Evolutionary conservation across 2,888 invertebrate genomes (phyloP), one percentile per base, ranked within the genome.

Genomic region (Catonia carolina): DNA sequence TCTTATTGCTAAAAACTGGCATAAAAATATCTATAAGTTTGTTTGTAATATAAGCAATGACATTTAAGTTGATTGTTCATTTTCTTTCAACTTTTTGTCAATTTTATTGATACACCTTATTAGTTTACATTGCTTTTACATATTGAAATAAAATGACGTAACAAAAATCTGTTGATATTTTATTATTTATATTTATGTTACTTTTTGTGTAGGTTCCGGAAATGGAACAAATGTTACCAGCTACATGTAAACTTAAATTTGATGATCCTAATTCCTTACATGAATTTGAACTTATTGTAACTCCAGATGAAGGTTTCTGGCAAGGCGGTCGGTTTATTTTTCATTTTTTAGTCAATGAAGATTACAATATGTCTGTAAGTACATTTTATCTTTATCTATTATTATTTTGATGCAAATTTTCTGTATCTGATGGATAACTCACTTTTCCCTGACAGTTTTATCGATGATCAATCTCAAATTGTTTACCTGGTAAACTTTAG

Each of bases 291-390:
- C 75, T 96, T 62, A 80, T 79, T 48, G 86, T 95, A 55, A 74
- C 79, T 56, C 90, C 93, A 2, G 87, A 89, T 64, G 91, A 93
- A 74, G 94, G 95, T 0, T 85, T 84, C 69, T 96, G 95, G 92
- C 78, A 79, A 67, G 88, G 88, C 55, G 96, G 96, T 33, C 81
- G 78, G 65, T 97, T 94, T 74, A 80, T 80, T 70, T 97, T 97
- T 74, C 81, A 83, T 69, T 81, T 96, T 65, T 79, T 80, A 68
- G 89, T 96, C 58, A 89, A 93, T 20, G 93, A 94, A 70, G 95
- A 95, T 64, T 96, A 96, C 78, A 96, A 96, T 74, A 94, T 94
- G 85, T 87, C 89, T 73, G 94, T 94, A 79, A 80, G 84, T 80
- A 50, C 49, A 33, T 56, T 42, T 31, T 27, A 36, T 5, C 35